Percentiles rank a stretch among this genome's conserved stretches.
Conservation (phyloP, 1,140 invertebrate species). For the Daktulosphaira vitifoliae region DNA sequence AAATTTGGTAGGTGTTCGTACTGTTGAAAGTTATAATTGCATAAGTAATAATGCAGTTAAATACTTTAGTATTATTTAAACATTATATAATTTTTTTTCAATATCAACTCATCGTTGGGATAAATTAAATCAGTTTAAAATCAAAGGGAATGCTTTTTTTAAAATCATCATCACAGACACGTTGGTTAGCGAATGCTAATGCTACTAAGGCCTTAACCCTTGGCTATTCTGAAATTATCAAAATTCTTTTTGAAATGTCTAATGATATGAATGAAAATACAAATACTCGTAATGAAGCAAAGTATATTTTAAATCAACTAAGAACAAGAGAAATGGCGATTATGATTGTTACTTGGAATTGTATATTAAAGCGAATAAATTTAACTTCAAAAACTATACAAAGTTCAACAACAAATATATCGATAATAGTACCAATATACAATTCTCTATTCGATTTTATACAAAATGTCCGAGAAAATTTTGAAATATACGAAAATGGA, state of each 20-base stretch:
- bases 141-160: conserved; percentile 14
- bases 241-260: too few relatives aligned
- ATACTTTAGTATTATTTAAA: conserved; percentile 35
- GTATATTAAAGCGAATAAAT: conserved; percentile 2
- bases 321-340: background rate
- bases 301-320: background rate
- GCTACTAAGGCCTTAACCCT: too few relatives aligned
- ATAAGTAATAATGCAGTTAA: conserved; percentile 29
- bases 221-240: too few relatives aligned
- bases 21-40: conserved; percentile 37
- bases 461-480: conserved; percentile 4
- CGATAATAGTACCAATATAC: background rate
- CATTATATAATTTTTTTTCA: conserved; percentile 36
- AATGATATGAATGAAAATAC: too few relatives aligned
- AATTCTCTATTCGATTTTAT: background rate
- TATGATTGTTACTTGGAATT: background rate
- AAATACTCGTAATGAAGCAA: too few relatives aligned
- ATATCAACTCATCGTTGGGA: conserved; percentile 36
- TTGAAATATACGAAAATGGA: background rate
- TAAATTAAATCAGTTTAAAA: too few relatives aligned
- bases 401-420: background rate
- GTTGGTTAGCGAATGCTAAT: background rate
- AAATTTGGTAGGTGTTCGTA: conserved; percentile 35
- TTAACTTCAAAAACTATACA: background rate
- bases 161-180: conserved; percentile 5